A percentile compares a stretch with the other conserved stretches of the same genome.
These are phyloP conservation scores for Erebia ligea DNA, from an alignment of 2,888 invertebrate genomes.

Conservation along the genomic window DNA sequence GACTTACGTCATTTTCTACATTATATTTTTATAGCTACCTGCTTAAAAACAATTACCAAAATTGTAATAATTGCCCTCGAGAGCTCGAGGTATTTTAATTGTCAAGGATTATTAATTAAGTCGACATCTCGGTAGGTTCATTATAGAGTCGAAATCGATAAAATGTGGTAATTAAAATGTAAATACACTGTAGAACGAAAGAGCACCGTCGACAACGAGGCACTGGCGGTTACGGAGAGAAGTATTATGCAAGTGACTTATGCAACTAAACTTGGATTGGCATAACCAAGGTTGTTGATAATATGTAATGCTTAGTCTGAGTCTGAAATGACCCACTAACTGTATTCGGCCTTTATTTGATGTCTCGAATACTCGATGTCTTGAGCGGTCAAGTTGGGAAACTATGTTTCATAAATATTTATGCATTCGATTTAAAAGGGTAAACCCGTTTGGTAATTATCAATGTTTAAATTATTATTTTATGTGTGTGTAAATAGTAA, in stretches of 20 bases:
- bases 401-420: conserved; percentile 35
- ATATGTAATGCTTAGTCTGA: conserved; percentile 55
- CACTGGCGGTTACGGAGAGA: conserved; percentile 46
- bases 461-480: not conserved
- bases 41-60: conserved; percentile 12
- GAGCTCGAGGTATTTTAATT: conserved; percentile 30
- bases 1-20: not conserved
- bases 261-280: conserved; percentile 58
- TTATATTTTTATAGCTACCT: not conserved
- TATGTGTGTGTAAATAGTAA: not conserved
- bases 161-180: conserved; percentile 49
- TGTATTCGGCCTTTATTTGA: conserved; percentile 44
- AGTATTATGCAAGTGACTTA: conserved; percentile 59
- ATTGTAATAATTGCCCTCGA: conserved; percentile 24
- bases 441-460: conserved; percentile 19
- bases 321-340: conserved; percentile 69
- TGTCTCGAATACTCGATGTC: conserved; percentile 29
- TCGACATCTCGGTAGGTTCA: conserved; percentile 25
- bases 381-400: conserved; percentile 29
- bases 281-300: conserved; percentile 56
- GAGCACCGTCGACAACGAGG: conserved; percentile 48
- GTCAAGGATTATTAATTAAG: conserved; percentile 28
- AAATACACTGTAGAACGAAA: conserved; percentile 38
- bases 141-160: conserved; percentile 28
- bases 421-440: conserved; percentile 36